These are phyloP conservation scores for Gymnocephalus cernua DNA, from an alignment of 2,113 vertebrate genomes.

Conservation along the genomic window DNA sequence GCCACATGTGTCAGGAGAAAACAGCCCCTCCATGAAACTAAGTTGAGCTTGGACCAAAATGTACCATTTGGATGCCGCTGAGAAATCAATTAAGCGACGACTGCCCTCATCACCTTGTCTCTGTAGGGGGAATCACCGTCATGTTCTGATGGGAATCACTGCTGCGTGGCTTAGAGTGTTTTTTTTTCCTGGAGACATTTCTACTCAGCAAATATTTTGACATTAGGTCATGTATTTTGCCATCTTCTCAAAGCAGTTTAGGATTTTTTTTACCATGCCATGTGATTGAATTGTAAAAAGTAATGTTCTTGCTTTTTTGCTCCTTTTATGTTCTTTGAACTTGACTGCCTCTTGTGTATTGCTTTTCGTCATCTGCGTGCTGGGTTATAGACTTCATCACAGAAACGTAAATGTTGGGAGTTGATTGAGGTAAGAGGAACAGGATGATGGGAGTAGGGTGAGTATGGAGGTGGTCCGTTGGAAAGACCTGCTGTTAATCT, in stretches of 20 bases:
- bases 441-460: conserved; percentile 38
- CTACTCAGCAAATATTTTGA: conserved; percentile 67
- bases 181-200: conserved; percentile 52
- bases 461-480: conserved; percentile 53
- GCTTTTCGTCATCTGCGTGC: conserved; percentile 35
- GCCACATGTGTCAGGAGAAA: conserved; percentile 80
- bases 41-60: conserved; percentile 60
- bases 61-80: conserved; percentile 50
- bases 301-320: not conserved
- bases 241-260: conserved; percentile 45
- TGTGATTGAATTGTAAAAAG: conserved; percentile 44
- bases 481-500: conserved; percentile 65
- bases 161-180: conserved; percentile 8
- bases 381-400: conserved; percentile 26
- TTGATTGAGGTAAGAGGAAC: conserved; percentile 39
- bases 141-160: conserved; percentile 51
- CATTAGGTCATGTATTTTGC: conserved; percentile 57
- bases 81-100: conserved; percentile 66
- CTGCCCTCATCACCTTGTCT: conserved; percentile 49
- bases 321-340: conserved; percentile 40
- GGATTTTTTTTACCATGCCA: conserved; percentile 21
- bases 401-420: conserved; percentile 25
- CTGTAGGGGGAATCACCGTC: conserved; percentile 42
- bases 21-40: conserved; percentile 54
- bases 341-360: conserved; percentile 1